phyloP scores from a whole-genome alignment of 2,888 invertebrate genomes.

The Callinectes sapidus region DNA sequence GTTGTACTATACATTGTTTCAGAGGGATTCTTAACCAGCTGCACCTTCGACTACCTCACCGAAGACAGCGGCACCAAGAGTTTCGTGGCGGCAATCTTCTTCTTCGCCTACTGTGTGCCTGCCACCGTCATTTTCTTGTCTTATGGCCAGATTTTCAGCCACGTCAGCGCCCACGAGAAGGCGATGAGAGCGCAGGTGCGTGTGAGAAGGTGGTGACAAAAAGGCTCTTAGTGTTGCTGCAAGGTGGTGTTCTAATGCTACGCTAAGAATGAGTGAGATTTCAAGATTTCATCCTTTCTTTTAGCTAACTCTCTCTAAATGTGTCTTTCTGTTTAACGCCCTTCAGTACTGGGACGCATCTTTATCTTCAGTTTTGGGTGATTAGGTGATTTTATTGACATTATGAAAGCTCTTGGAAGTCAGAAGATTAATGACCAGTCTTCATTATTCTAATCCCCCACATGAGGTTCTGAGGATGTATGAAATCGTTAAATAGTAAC shows the following conservation, averaged over 20 bases:
- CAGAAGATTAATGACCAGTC: too few relatives aligned
- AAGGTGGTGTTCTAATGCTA: neutral
- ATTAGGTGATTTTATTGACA: too few relatives aligned
- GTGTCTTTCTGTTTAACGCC: too few relatives aligned
- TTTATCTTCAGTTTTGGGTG: too few relatives aligned
- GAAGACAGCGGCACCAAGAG: slow-evolving; percentile 75
- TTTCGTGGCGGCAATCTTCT: slow-evolving; percentile 85
- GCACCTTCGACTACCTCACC: slow-evolving; percentile 68
- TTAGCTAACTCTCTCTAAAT: too few relatives aligned
- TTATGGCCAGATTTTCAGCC: slow-evolving; percentile 88
- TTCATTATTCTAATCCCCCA: too few relatives aligned
- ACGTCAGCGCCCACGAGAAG: slow-evolving; percentile 65
- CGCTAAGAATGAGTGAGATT: too few relatives aligned
- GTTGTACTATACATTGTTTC: neutral
- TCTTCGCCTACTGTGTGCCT: slow-evolving; percentile 86
- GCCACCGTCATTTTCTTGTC: slow-evolving; percentile 87
- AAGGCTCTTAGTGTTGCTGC: neutral
- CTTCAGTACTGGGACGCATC: too few relatives aligned
- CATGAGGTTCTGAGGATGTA: too few relatives aligned
- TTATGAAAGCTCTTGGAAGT: too few relatives aligned
- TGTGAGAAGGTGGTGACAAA: neutral
- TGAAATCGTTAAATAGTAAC: too few relatives aligned
- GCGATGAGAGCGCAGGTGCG: slow-evolving; percentile 73
- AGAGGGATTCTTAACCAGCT: slow-evolving; percentile 72
- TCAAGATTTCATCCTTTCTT: too few relatives aligned